Evolutionary conservation across 2,113 vertebrate genomes (phyloP), one percentile per base, ranked within the genome.

Genomic region (Triplophysa rosa): DNA sequence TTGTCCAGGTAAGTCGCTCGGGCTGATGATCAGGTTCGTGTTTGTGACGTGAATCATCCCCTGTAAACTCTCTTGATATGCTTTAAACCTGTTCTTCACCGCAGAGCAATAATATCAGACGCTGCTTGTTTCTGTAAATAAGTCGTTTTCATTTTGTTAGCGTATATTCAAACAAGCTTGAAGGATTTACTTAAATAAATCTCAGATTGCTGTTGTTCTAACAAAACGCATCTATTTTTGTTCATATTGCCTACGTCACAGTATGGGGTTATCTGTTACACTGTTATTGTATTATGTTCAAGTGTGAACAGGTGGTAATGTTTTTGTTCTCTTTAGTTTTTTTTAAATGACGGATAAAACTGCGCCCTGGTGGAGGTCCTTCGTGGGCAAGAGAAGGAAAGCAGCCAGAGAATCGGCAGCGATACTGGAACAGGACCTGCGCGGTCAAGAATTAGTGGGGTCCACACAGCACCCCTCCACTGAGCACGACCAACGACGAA

Each of bases 321-420:
- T 64, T 21, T 70, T 3, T 79, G 10, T 77, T 83, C 3, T 65
- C 14, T 70, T 59, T 23, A 83, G 83, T 73, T 65, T 37, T 81
- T 81, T 61, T 21, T 89, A 84, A 65, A 93, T 93, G 92, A 86
- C 91, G n/a, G 91, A 93, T 17, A 88, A 88, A 82, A 83, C 47
- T 7, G 8, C 71, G 3, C 88, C 88, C 12, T 93, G 92, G 92
- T 93, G 92, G 92, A 90, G 84, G 82, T 82, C 90, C 2, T 93
- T 93, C 77, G 69, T 90, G 49, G 87, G 88, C 17, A 93, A 90
- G 88, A 89, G 75, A 66, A 91, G 87, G 78, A 73, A 10, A 0
- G 80, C 68, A 1, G 49, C 16, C 69, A 14, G 87, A 87, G 54
- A 82, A 56, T 79, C 3, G 1, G 49, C 4, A 49, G 80, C 63